Percentiles rank a stretch among this genome's conserved stretches.
Evolutionary conservation across 1,140 invertebrate species (phyloP).

Genomic region (Polyergus mexicanus): DNA sequence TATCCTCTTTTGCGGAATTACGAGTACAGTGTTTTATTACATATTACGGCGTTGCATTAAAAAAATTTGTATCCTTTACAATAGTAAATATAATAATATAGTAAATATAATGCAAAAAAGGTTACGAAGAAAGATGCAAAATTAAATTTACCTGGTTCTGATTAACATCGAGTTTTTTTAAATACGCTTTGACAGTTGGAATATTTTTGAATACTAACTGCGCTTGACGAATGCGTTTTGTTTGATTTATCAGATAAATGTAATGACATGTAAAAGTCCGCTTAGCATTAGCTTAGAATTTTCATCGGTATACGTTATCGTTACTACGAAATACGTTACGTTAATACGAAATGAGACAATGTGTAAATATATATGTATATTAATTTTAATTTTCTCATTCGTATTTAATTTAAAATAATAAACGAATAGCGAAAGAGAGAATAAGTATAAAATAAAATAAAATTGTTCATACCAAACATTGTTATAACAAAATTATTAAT

Average conservation of each 20-base stretch:
- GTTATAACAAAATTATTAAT: too few species aligned
- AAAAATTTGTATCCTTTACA: conserved; percentile 42
- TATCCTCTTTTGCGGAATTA: conserved; percentile 33
- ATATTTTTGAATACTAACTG: conserved; percentile 51
- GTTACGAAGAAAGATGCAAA: conserved; percentile 1
- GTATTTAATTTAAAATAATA: conserved; percentile 31
- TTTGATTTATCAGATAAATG: conserved; percentile 51
- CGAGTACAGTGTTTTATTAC: conserved; percentile 55
- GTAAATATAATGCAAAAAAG: background rate
- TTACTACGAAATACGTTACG: too few species aligned
- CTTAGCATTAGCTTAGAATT: conserved; percentile 13
- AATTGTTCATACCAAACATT: background rate
- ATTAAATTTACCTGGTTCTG: conserved; percentile 40
- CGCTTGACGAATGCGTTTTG: conserved; percentile 24
- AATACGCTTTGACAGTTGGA: conserved; percentile 32
- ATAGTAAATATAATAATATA: too few species aligned
- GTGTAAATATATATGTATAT: conserved; percentile 49
- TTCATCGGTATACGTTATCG: background rate
- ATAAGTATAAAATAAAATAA: background rate
- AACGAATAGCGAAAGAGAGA: background rate
- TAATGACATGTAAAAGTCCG: conserved; percentile 19
- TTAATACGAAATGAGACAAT: conserved; percentile 34
- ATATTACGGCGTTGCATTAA: conserved; percentile 50
- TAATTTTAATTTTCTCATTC: conserved; percentile 22
- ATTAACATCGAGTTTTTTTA: conserved; percentile 34